phyloP scores from a whole-genome alignment of 1,140 invertebrate species.

The Aphelenchoides besseyi region DNA sequence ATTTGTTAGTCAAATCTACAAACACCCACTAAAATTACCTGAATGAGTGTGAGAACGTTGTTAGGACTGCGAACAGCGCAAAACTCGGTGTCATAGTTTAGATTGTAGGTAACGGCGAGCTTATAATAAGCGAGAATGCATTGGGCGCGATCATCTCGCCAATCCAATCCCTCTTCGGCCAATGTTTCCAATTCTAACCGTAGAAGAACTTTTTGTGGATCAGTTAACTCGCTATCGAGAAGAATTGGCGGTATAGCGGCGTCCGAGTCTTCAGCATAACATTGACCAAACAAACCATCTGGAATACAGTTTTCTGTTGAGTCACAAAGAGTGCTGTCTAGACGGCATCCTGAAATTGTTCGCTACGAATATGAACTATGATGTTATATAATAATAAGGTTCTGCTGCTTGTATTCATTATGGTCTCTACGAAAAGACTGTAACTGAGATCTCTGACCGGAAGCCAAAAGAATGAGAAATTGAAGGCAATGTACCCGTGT shows the following conservation, averaged over 20 bases:
- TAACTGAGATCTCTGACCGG: no score
- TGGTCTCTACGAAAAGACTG: no score
- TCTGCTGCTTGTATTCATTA: no score
- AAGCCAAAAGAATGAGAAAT: no score
- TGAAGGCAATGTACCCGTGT: no score
- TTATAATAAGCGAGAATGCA: constrained; percentile 53
- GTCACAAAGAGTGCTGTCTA: constrained; percentile 45
- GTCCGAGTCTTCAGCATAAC: constrained; percentile 36
- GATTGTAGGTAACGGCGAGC: constrained; percentile 34
- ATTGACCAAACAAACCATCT: constrained; percentile 51
- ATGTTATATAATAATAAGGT: no score
- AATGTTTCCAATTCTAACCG: constrained; percentile 38
- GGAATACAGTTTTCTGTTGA: constrained; percentile 37
- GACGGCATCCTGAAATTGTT: constrained; percentile 39
- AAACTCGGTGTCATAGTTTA: constrained; percentile 51
- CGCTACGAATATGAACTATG: no score
- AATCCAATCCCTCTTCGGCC: constrained; percentile 42
- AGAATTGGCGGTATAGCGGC: constrained; percentile 36
- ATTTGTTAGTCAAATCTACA: not conserved
- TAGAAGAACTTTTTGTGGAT: constrained; percentile 32
- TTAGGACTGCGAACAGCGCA: constrained; percentile 43
- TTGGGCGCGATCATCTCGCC: constrained; percentile 46
- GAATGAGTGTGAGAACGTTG: constrained; percentile 44
- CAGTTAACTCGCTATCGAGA: constrained; percentile 33
- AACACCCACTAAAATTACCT: constrained; percentile 30